phyloP scores from a whole-genome alignment of 1,140 invertebrate genomes.

The Pollicipes pollicipes region DNA sequence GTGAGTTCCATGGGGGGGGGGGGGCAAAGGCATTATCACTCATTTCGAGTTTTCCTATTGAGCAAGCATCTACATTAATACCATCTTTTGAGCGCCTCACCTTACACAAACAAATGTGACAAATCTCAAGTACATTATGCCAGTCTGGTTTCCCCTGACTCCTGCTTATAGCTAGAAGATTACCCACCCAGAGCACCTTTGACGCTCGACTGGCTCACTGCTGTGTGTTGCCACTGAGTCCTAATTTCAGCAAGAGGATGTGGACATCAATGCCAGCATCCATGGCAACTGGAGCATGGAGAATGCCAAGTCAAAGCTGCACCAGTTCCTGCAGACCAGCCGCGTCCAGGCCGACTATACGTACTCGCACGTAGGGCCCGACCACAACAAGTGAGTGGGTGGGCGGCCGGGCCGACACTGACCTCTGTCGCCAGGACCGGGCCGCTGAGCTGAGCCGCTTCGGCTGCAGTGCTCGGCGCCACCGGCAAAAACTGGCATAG shows the following conservation, averaged over 20 bases:
- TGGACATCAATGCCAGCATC: slow-evolving; percentile 82
- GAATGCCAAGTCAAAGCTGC: slow-evolving; percentile 86
- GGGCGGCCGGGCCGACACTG: no score
- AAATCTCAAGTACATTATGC: slow-evolving; percentile 9
- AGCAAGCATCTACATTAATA: no score
- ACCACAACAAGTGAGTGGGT: slow-evolving; percentile 71
- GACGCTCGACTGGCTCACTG: slow-evolving; percentile 7
- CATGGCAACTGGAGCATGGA: slow-evolving; percentile 97
- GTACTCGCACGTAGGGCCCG: slow-evolving; percentile 74
- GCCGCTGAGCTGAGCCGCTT: no score
- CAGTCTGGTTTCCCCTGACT: not conserved
- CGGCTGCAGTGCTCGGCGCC: no score
- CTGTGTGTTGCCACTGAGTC: slow-evolving; percentile 10
- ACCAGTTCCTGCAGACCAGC: slow-evolving; percentile 85
- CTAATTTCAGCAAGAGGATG: slow-evolving; percentile 54
- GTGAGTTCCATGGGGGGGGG: no score
- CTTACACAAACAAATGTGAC: slow-evolving; percentile 1
- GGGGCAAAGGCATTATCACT: no score
- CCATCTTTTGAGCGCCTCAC: no score
- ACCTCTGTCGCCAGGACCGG: no score
- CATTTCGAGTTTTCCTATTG: no score
- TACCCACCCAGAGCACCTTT: not conserved
- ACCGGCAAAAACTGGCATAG: no score
- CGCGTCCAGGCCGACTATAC: slow-evolving; percentile 82
- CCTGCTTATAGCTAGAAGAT: slow-evolving; percentile 7